A percentile compares a stretch with the other conserved stretches of the same genome.
Evolutionary conservation across 2,797 vertebrate species (phyloP).

Genomic region (Cyclopterus lumpus): DNA sequence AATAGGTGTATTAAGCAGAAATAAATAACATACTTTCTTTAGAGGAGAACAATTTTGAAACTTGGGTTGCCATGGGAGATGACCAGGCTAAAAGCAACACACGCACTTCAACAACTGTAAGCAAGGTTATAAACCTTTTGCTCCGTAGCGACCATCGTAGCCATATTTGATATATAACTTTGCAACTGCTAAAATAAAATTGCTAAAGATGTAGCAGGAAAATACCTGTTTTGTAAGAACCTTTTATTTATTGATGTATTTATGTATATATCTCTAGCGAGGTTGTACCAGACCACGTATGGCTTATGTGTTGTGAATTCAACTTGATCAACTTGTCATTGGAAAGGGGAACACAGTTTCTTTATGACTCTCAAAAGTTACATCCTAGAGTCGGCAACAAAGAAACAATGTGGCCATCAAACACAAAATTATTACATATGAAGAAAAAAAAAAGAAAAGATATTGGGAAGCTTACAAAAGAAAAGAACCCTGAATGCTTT

Average conservation of each 20-base stretch:
- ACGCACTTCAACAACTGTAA: not conserved
- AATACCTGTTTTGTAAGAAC: too few species aligned
- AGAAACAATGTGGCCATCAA: not conserved
- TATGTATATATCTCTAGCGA: too few species aligned
- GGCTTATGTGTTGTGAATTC: too few species aligned
- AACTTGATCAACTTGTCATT: too few species aligned
- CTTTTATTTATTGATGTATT: too few species aligned
- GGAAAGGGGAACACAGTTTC: not conserved
- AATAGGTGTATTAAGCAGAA: constrained; percentile 11
- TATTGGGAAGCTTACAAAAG: not conserved
- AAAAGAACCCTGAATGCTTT: not conserved
- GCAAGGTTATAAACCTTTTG: not conserved
- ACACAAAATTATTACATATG: not conserved
- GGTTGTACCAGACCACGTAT: too few species aligned
- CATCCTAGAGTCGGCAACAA: not conserved
- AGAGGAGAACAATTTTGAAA: not conserved
- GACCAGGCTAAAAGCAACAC: not conserved
- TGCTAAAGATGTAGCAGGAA: too few species aligned
- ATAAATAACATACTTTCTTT: constrained; percentile 4
- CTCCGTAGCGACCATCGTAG: not conserved
- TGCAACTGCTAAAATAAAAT: not conserved
- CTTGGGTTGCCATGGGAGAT: not conserved
- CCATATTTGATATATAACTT: not conserved
- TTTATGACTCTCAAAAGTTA: not conserved
- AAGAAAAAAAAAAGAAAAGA: not conserved